A percentile compares a stretch with the other conserved stretches of the same genome.
These are phyloP conservation scores for Denticeps clupeoides DNA, from an alignment of 2,797 vertebrate species.

Conservation along the genomic window DNA sequence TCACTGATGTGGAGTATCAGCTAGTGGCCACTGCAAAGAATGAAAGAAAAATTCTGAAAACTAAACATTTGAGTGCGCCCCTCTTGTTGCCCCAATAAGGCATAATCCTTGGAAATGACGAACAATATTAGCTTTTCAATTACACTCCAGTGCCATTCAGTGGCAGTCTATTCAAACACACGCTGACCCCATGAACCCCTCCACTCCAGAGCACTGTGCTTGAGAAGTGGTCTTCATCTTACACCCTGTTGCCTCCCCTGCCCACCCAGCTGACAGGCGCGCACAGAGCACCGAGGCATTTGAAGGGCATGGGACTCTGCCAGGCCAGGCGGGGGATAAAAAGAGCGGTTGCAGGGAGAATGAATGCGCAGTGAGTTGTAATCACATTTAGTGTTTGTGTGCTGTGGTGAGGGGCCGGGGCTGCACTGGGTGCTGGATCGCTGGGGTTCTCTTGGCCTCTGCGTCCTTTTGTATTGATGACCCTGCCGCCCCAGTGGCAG, in stretches of 20 bases:
- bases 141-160: slow-evolving; percentile 56
- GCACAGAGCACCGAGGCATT: not conserved
- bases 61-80: slow-evolving; percentile 55
- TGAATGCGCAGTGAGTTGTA: slow-evolving; percentile 33
- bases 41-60: slow-evolving; percentile 33
- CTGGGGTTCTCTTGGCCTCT: slow-evolving; percentile 27
- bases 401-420: slow-evolving; percentile 18
- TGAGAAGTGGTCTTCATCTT: slow-evolving; percentile 11
- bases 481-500: slow-evolving; percentile 38
- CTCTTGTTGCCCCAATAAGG: slow-evolving; percentile 56
- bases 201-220: not conserved
- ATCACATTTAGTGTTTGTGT: slow-evolving; percentile 39
- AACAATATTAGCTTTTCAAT: slow-evolving; percentile 67
- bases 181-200: slow-evolving; percentile 23
- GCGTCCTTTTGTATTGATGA: slow-evolving; percentile 40
- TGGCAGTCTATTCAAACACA: slow-evolving; percentile 48
- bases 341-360: slow-evolving; percentile 4
- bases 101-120: slow-evolving; percentile 56
- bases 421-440: slow-evolving; percentile 20
- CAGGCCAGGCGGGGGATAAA: not conserved
- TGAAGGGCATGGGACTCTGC: not conserved
- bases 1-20: slow-evolving; percentile 31
- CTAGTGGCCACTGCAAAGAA: slow-evolving; percentile 55
- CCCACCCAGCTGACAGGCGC: slow-evolving; percentile 2
- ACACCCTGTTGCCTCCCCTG: slow-evolving; percentile 9